These are phyloP conservation scores for Marcusenius ussheri DNA, from an alignment of 2,113 vertebrate species.

Conservation along the genomic window DNA sequence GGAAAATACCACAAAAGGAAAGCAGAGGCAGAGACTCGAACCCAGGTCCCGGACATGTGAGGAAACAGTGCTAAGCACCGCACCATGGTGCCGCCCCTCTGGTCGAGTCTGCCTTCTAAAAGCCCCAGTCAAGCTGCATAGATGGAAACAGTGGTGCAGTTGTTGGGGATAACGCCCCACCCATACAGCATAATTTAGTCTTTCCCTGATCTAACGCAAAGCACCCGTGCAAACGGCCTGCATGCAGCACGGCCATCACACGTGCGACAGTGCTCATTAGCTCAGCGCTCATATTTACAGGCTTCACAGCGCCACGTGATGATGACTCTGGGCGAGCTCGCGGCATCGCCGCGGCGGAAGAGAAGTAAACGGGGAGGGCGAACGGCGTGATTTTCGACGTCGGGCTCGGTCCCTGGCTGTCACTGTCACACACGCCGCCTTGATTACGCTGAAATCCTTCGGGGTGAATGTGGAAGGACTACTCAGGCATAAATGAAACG, in stretches of 20 bases:
- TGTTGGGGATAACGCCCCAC: not conserved
- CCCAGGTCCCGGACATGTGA: not conserved
- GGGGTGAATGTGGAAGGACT: constrained; percentile 2
- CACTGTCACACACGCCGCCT: not conserved
- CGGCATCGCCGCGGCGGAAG: not conserved
- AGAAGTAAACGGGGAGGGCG: not conserved
- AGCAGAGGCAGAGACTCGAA: not conserved
- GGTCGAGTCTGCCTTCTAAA: not conserved
- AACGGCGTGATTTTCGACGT: not conserved
- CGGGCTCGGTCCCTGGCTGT: not conserved
- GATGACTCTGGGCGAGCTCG: not conserved
- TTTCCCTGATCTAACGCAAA: not conserved
- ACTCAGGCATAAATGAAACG: not conserved
- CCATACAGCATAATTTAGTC: not conserved
- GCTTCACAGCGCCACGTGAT: not conserved
- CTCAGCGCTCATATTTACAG: not conserved
- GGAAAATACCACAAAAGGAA: not conserved
- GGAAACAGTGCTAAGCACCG: not conserved
- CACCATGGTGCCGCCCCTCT: not conserved
- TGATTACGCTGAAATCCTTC: not conserved
- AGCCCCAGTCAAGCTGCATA: not conserved
- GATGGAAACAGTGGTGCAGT: not conserved
- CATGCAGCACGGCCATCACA: not conserved
- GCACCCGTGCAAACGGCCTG: not conserved
- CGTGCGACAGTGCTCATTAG: not conserved